Conservation (phyloP, 2,888 invertebrate species). For the Drosophila nr. perissopoda region DNA sequence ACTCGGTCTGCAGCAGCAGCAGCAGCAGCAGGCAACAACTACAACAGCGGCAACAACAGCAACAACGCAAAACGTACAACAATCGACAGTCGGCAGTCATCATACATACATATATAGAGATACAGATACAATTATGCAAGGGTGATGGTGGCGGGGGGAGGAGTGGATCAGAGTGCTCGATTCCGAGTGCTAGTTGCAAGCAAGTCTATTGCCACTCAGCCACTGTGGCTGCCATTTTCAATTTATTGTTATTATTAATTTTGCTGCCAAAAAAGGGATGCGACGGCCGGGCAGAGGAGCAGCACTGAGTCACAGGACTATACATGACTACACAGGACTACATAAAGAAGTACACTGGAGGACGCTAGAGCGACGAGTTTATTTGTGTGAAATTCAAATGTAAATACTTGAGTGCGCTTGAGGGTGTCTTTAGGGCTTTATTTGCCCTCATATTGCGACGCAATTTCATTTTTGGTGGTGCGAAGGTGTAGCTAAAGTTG, state of each 20-base stretch:
- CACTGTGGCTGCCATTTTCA: constrained; percentile 77
- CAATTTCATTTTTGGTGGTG: constrained; percentile 49
- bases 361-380: constrained; percentile 65
- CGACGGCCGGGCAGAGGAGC: constrained; percentile 19
- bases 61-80: constrained; percentile 17
- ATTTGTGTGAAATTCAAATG: constrained; percentile 80
- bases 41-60: constrained; percentile 17
- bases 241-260: constrained; percentile 80
- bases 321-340: constrained; percentile 21
- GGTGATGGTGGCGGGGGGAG: background rate
- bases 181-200: constrained; percentile 34
- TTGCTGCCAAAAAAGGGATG: constrained; percentile 78
- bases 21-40: constrained; percentile 7
- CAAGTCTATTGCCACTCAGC: constrained; percentile 43
- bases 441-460: constrained; percentile 68
- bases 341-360: constrained; percentile 21
- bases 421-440: constrained; percentile 81
- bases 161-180: constrained; percentile 23
- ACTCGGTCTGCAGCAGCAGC: constrained; percentile 51
- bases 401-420: constrained; percentile 80
- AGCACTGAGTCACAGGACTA: constrained; percentile 13
- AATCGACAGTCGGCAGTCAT: constrained; percentile 25
- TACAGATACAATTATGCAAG: constrained; percentile 40
- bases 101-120: constrained; percentile 12
- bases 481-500: constrained; percentile 34